Conservation (phyloP, 2,888 invertebrate genomes). For the Merodon equestris region DNA sequence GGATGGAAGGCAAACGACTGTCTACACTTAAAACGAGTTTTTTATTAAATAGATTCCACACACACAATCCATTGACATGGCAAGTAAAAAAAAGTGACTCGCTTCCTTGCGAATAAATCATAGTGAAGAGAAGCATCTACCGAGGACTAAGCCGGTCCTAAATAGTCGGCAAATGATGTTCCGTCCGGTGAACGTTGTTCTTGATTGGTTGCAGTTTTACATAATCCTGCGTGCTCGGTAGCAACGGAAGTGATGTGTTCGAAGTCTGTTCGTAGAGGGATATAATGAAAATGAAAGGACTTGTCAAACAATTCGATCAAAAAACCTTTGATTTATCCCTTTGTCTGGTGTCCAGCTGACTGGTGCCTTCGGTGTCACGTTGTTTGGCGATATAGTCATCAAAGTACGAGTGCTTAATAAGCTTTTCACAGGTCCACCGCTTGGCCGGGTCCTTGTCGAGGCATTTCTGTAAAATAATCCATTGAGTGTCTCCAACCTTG, state of each 20-base stretch:
- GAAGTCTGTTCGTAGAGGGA: slow-evolving; percentile 74
- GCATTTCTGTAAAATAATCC: slow-evolving; percentile 89
- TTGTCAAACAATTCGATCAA: slow-evolving; percentile 64
- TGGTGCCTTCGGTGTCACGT: slow-evolving; percentile 81
- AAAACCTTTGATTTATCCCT: slow-evolving; percentile 84
- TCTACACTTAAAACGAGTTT: background rate
- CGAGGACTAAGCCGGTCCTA: slow-evolving; percentile 64
- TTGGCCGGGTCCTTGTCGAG: slow-evolving; percentile 95
- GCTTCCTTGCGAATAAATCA: too few species aligned
- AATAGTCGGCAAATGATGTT: slow-evolving; percentile 79
- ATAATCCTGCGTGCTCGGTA: slow-evolving; percentile 77
- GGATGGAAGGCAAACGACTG: background rate
- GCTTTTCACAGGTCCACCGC: slow-evolving; percentile 94
- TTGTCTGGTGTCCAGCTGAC: slow-evolving; percentile 74
- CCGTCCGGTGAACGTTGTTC: slow-evolving; percentile 76
- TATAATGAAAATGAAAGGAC: slow-evolving; percentile 37
- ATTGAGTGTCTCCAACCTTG: too few species aligned
- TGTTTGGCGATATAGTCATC: slow-evolving; percentile 91
- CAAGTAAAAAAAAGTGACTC: slow-evolving; percentile 52
- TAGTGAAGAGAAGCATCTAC: slow-evolving; percentile 29
- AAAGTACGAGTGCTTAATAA: slow-evolving; percentile 94
- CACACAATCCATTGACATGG: slow-evolving; percentile 40
- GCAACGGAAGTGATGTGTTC: slow-evolving; percentile 78
- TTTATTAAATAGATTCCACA: slow-evolving; percentile 6
- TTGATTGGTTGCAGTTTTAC: slow-evolving; percentile 76